Base-by-base conservation (phyloP, 2,888 invertebrate genomes). In the Synergus umbraculus region DNA sequence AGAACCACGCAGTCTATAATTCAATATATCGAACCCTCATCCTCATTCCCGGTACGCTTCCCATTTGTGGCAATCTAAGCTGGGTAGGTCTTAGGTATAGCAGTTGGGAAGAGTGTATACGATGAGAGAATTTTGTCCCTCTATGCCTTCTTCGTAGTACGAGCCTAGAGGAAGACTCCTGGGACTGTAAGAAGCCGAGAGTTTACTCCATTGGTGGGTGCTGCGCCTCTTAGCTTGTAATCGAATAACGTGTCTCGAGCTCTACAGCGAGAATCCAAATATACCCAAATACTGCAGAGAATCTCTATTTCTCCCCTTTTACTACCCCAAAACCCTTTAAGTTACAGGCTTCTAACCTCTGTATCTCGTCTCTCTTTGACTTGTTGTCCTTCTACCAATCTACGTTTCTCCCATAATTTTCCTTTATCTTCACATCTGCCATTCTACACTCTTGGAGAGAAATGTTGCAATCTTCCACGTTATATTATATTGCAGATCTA, bases 181-280 rank as follows among this genome's bases (percentile, higher is more conserved):
- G 58, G 66, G 66, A 54, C 15, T 66, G 54, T 54, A 78, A 80
- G 82, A 81, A 65, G 58, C 41, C 77, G 65, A 65, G 43, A 77
- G 58, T 66, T 29, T 49, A 43, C 54, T 76, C 76, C 80, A 78
- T 77, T 79, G 77, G 58, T 82, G 85, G 84, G 83, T 84, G 85
- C 85, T 88, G 86, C 84, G 83, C 86, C 89, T 88, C 89, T 89
- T 88, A 88, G 85, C 81, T 84, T 83, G 88, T 90, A 89, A 90
- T 90, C 90, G 90, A 90, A 90, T 90, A 90, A 90, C 89, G 87
- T 88, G 88, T 87, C 87, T 86, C 84, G 84, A 86, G 86, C 86
- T 88, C 86, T 88, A 86, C 85, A 86, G 84, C 79, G 85, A 77
- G 85, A 82, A 86, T 89, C 87, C 83, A 83, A 84, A 83, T 88